Evolutionary conservation across 2,113 vertebrate species (phyloP).

Genomic region (Rissa tridactyla): DNA sequence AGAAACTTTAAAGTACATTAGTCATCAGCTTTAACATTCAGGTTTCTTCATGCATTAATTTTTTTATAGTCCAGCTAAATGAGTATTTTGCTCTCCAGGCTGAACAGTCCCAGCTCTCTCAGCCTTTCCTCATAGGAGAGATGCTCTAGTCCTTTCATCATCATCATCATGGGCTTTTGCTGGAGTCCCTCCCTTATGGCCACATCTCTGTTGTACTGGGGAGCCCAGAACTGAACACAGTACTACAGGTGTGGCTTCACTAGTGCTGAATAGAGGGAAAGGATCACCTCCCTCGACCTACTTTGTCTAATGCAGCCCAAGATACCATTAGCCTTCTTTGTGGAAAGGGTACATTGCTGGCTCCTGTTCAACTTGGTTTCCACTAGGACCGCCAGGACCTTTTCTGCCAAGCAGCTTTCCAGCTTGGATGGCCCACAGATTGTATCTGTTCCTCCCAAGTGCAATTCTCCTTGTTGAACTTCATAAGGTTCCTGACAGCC

Average conservation of each 20-base stretch:
- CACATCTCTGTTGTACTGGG: neutral
- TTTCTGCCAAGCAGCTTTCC: neutral
- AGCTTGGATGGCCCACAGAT: neutral
- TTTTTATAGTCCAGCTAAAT: neutral
- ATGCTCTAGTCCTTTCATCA: neutral
- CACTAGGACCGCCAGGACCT: neutral
- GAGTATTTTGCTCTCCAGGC: neutral
- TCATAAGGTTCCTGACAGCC: neutral
- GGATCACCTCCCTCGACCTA: neutral
- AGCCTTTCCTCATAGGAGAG: neutral
- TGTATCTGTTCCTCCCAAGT: neutral
- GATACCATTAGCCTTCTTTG: neutral
- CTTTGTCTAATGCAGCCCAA: neutral
- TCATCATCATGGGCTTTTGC: fast-evolving
- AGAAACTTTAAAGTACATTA: neutral
- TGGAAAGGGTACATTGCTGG: neutral
- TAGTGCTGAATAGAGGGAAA: neutral
- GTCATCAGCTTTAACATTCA: neutral
- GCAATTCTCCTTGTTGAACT: neutral
- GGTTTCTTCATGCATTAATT: neutral
- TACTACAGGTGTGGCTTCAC: neutral
- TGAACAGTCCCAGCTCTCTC: neutral
- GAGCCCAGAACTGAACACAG: neutral
- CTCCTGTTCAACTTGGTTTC: neutral
- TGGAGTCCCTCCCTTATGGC: neutral